A percentile compares a stretch with the other conserved stretches of the same genome.
These are phyloP conservation scores for Fukomys damarensis DNA, from an alignment of 2,113 vertebrate genomes.

Conservation along the genomic window DNA sequence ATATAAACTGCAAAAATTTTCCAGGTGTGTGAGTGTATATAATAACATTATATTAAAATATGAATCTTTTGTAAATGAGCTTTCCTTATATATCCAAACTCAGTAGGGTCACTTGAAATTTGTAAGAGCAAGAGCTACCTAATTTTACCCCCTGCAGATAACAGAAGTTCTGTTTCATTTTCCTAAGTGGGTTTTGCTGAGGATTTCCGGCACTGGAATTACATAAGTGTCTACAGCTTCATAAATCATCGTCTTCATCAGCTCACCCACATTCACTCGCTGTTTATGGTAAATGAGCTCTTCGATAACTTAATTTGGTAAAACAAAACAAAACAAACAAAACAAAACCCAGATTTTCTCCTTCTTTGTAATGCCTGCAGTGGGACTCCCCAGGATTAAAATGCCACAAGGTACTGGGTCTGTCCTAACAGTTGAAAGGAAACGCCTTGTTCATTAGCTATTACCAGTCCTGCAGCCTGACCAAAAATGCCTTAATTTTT, in stretches of 20 bases:
- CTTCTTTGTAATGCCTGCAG: conserved; percentile 25
- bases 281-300: conserved; percentile 60
- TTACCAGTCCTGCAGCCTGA: neutral
- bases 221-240: conserved; percentile 13
- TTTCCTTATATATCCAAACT: neutral
- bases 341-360: conserved; percentile 55
- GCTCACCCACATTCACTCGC: conserved; percentile 15
- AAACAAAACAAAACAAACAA: conserved; percentile 36
- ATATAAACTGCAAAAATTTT: neutral
- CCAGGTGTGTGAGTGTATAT: neutral
- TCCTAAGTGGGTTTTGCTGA: conserved; percentile 60
- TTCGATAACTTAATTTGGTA: conserved; percentile 73
- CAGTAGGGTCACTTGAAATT: conserved; percentile 30
- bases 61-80: conserved; percentile 10
- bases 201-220: conserved; percentile 41
- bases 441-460: neutral
- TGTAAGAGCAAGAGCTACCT: conserved; percentile 38
- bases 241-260: conserved; percentile 65
- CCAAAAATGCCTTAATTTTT: neutral
- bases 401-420: neutral
- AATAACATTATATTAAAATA: conserved; percentile 3
- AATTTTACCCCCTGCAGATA: neutral
- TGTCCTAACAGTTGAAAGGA: neutral
- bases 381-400: conserved; percentile 58
- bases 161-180: conserved; percentile 36